These are phyloP conservation scores for Verasper variegatus DNA, from an alignment of 2,113 vertebrate species.

Conservation along the genomic window DNA sequence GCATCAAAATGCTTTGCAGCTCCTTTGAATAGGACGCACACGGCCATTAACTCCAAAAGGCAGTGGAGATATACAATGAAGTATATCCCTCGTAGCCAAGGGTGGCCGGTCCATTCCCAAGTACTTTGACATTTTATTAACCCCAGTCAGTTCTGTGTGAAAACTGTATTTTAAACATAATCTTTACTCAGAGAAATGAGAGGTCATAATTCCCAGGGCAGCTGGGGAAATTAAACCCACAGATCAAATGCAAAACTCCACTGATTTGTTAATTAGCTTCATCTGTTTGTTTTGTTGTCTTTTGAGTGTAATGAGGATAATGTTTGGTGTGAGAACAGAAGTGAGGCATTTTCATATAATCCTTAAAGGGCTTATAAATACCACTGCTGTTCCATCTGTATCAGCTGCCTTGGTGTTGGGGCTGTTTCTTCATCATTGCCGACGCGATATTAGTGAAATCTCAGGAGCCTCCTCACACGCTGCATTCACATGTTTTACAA, in stretches of 20 bases:
- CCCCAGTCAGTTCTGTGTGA: constrained; percentile 14
- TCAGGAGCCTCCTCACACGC: neutral
- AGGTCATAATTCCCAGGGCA: constrained; percentile 15
- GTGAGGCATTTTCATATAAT: constrained; percentile 28
- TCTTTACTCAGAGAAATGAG: constrained; percentile 43
- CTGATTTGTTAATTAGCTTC: constrained; percentile 57
- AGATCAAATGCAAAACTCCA: constrained; percentile 41
- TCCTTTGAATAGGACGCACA: constrained; percentile 41
- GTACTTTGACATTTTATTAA: constrained; percentile 43
- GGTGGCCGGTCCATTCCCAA: constrained; percentile 15
- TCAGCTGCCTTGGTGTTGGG: constrained; percentile 11
- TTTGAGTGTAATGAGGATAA: constrained; percentile 30
- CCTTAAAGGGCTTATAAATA: constrained; percentile 20
- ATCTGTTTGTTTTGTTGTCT: constrained; percentile 45
- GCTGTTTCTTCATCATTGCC: neutral
- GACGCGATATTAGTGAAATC: neutral
- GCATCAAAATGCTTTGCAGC: constrained; percentile 50
- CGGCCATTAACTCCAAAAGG: constrained; percentile 26
- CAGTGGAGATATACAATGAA: neutral
- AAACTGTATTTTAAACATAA: constrained; percentile 36
- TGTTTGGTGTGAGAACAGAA: constrained; percentile 34
- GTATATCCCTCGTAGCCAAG: constrained; percentile 9
- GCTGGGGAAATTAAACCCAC: constrained; percentile 38
- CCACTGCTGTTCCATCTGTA: neutral
- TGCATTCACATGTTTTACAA: neutral